Evolutionary conservation across 2,113 vertebrate genomes (phyloP), one percentile per base, ranked within the genome.

Genomic region (Corythaeola cristata): DNA sequence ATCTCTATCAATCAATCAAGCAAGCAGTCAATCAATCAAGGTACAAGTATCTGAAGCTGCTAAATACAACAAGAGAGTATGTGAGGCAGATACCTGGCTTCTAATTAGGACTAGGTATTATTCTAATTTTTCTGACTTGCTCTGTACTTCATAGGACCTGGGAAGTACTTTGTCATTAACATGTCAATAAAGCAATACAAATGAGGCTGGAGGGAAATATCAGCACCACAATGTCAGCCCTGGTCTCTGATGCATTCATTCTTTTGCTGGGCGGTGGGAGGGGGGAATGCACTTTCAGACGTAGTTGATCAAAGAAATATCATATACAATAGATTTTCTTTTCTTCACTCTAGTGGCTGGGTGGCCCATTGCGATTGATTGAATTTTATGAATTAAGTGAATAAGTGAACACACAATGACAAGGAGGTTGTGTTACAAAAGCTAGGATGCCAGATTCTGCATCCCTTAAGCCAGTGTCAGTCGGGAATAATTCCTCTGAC

Each of bases 131-230:
- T 92, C 85, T 78, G 78, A 66, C 92, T 96, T 76, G 81, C 77
- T 88, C 96, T 85, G 72, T 72, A 56, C 85, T 94, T 95, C 60
- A 8, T 63, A 96, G 87, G 82, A 95, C 90, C 92, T 85, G 69
- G 91, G 95, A 97, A 81, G 94, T 63, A 84, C 86, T 95, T 96
- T 96, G 95, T 96, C 96, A 96, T 96, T 97, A 97, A 87, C 81
- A 88, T 95, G 97, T 96, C 96, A 95, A 97, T 96, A 97, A 97
- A 96, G 91, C 81, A 81, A 96, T 94, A 95, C 79, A 94, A 84
- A 95, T 90, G 94, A 96, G 95, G 85, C 95, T 95, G 95, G 83
- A 96, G 94, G 95, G 95, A 97, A 95, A 94, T 83, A 96, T 22
- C 84, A 92, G 66, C 39, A 69, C 87, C 84, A 68, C 91, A 49